Conservation (phyloP, 2,888 invertebrate species). For the Morpho deidamia region DNA sequence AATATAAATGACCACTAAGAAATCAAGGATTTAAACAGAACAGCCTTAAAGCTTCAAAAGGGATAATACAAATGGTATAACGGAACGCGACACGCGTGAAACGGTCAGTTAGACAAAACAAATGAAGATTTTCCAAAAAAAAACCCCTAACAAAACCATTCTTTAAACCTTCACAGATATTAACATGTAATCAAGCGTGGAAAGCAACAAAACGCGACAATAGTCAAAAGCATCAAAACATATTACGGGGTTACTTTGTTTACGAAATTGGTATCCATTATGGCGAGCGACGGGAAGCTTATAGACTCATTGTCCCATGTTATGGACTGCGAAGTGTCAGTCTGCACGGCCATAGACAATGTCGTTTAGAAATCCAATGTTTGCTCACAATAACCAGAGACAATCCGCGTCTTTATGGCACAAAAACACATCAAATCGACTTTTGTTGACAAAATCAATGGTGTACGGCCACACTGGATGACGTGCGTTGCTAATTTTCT, state of each 20-base stretch:
- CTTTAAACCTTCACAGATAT: conserved; percentile 53
- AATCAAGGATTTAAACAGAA: neutral
- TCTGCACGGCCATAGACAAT: conserved; percentile 31
- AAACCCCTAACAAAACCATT: conserved; percentile 36
- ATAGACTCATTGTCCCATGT: conserved; percentile 42
- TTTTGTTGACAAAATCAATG: conserved; percentile 55
- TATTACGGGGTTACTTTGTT: conserved; percentile 67
- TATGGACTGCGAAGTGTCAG: conserved; percentile 45
- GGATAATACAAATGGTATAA: conserved; percentile 33
- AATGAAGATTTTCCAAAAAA: conserved; percentile 25
- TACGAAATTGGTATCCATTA: conserved; percentile 63
- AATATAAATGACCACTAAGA: neutral
- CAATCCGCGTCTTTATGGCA: conserved; percentile 31
- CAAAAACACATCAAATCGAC: conserved; percentile 31
- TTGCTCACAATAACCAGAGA: conserved; percentile 49
- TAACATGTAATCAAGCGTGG: conserved; percentile 52
- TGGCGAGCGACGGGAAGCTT: conserved; percentile 57
- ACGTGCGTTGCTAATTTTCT: conserved; percentile 68
- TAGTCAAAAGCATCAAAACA: conserved; percentile 70
- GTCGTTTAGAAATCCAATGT: conserved; percentile 36
- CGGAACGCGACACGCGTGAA: conserved; percentile 54
- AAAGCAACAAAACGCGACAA: conserved; percentile 46
- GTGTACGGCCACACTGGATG: conserved; percentile 63
- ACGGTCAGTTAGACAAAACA: conserved; percentile 41
- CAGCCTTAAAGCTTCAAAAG: neutral